phyloP scores from a whole-genome alignment of 1,140 invertebrate species.

The Conopomorpha cramerella region DNA sequence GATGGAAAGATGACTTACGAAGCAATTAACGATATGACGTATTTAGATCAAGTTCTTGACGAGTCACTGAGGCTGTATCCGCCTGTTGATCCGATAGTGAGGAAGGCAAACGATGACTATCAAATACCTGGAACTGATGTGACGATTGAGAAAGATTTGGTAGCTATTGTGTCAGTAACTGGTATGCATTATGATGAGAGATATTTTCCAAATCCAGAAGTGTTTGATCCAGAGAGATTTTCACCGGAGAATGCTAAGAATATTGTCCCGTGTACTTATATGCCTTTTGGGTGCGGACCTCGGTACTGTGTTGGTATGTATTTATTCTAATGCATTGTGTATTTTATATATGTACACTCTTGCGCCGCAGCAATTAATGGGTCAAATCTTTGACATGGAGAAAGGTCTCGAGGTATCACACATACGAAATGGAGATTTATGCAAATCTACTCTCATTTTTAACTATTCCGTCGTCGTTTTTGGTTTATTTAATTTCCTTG shows the following conservation, averaged over 20 bases:
- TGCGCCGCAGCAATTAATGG: too few relatives aligned
- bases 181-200: constrained; percentile 53
- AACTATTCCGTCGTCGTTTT: too few relatives aligned
- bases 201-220: constrained; percentile 47
- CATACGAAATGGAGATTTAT: too few relatives aligned
- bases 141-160: constrained; percentile 15
- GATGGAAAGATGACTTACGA: constrained; percentile 22
- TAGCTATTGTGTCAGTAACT: constrained; percentile 21
- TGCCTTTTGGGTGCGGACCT: constrained; percentile 71
- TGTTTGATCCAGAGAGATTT: constrained; percentile 59
- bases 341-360: too few relatives aligned
- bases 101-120: constrained; percentile 26
- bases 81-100: constrained; percentile 21
- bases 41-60: constrained; percentile 15
- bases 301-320: constrained; percentile 56
- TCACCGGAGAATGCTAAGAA: constrained; percentile 16
- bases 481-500: too few relatives aligned
- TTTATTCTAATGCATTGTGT: too few relatives aligned
- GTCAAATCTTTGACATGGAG: too few relatives aligned
- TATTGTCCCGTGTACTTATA: constrained; percentile 47
- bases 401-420: too few relatives aligned
- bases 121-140: constrained; percentile 24
- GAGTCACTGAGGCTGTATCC: constrained; percentile 43
- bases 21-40: constrained; percentile 20
- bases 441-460: too few relatives aligned